Conservation (phyloP, 2,113 vertebrate genomes). For the Peromyscus leucopus region DNA sequence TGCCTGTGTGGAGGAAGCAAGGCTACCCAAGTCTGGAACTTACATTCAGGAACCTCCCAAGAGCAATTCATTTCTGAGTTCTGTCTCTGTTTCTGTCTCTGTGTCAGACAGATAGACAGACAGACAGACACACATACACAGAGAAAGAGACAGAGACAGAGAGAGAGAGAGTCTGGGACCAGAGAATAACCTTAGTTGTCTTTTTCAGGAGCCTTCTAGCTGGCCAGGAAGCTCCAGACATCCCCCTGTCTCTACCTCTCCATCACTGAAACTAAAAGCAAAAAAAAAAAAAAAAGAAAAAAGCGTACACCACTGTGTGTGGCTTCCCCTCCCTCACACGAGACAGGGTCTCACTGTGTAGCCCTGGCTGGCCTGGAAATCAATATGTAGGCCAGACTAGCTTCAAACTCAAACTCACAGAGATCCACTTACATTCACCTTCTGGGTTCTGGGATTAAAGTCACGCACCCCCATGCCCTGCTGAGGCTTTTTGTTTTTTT, state of each 20-base stretch:
- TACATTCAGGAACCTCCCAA: not conserved
- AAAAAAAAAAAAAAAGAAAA: too few species aligned
- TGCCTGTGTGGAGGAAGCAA: fast-evolving
- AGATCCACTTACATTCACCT: not conserved
- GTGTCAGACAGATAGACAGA: not conserved
- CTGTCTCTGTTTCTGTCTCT: not conserved
- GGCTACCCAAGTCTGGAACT: not conserved
- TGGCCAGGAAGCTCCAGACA: not conserved
- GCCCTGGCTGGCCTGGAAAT: not conserved
- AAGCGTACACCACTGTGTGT: not conserved
- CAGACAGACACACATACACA: not conserved
- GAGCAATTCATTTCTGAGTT: not conserved
- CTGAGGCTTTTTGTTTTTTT: not conserved
- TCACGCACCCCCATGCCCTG: not conserved
- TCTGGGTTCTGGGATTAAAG: not conserved
- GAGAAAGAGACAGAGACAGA: not conserved
- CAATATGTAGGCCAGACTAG: not conserved
- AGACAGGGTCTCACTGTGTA: not conserved
- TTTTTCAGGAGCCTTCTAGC: not conserved
- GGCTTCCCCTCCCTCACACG: not conserved
- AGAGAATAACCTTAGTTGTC: not conserved
- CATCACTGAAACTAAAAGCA: not conserved
- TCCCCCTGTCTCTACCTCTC: not conserved
- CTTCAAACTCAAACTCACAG: not conserved
- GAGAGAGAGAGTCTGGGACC: not conserved